A percentile compares a stretch with the other conserved stretches of the same genome.
These are phyloP conservation scores for Anabas testudineus DNA, from an alignment of 2,797 vertebrate species.

Conservation along the genomic window DNA sequence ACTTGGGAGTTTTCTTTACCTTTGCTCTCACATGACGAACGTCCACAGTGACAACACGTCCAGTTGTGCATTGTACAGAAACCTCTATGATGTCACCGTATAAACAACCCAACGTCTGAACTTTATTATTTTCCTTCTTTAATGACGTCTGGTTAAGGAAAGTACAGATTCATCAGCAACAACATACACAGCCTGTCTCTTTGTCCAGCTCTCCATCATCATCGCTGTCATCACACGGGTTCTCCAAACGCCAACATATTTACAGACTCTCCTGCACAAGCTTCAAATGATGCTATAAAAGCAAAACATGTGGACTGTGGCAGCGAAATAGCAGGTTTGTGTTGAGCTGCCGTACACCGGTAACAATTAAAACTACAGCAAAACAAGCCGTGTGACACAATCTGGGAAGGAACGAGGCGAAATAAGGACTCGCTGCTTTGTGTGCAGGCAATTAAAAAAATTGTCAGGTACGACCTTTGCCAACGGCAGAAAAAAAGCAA, in stretches of 20 bases:
- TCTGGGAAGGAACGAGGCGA: not conserved
- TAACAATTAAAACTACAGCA: constrained; percentile 20
- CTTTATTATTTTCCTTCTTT: not conserved
- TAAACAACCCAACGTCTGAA: not conserved
- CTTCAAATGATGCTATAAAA: constrained; percentile 17
- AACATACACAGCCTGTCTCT: not conserved
- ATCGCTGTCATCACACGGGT: not conserved
- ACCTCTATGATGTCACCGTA: not conserved
- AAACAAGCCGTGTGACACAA: constrained; percentile 19
- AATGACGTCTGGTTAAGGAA: not conserved
- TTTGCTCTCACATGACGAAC: too few species aligned
- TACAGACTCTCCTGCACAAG: constrained; percentile 13
- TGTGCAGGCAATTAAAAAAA: constrained; percentile 10
- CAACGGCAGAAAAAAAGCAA: not conserved
- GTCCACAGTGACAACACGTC: too few species aligned
- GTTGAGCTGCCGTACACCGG: constrained; percentile 15
- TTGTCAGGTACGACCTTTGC: not conserved
- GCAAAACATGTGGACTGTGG: constrained; percentile 28
- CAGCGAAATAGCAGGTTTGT: constrained; percentile 20
- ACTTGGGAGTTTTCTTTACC: too few species aligned
- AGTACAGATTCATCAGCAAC: not conserved
- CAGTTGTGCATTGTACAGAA: too few species aligned
- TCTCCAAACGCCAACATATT: not conserved
- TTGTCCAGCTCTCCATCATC: constrained; percentile 7
- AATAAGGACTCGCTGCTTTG: not conserved